These are phyloP conservation scores for Trematomus bernacchii DNA, from an alignment of 2,797 vertebrate genomes.

Conservation along the genomic window DNA sequence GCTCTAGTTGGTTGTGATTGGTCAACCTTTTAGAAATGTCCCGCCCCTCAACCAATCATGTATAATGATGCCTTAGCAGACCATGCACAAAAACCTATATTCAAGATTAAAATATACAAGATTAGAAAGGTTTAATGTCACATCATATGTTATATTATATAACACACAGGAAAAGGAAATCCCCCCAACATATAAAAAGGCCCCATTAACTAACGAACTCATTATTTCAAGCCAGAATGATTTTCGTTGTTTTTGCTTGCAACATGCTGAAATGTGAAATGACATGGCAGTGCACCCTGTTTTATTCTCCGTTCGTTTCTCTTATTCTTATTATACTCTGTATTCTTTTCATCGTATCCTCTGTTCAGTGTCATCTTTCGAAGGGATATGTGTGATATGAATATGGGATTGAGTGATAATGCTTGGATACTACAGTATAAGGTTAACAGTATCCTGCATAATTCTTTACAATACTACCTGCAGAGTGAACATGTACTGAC, in stretches of 20 bases:
- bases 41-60: too few species aligned
- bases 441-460: not conserved
- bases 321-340: too few species aligned
- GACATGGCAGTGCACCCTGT: not conserved
- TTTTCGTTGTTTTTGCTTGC: not conserved
- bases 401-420: not conserved
- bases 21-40: too few species aligned
- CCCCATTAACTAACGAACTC: too few species aligned
- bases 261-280: not conserved
- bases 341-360: not conserved
- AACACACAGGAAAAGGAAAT: too few species aligned
- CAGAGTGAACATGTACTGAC: constrained; percentile 9
- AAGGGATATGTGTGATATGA: not conserved
- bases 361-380: not conserved
- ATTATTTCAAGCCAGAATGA: not conserved
- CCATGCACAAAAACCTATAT: too few species aligned
- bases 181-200: too few species aligned
- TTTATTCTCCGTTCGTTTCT: not conserved
- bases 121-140: too few species aligned
- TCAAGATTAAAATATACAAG: too few species aligned
- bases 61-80: too few species aligned
- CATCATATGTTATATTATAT: too few species aligned
- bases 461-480: not conserved
- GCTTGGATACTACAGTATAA: constrained; percentile 4
- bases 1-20: too few species aligned